Evolutionary conservation across 2,113 vertebrate species (phyloP), one percentile per base, ranked within the genome.

Genomic region (Propithecus coquereli): DNA sequence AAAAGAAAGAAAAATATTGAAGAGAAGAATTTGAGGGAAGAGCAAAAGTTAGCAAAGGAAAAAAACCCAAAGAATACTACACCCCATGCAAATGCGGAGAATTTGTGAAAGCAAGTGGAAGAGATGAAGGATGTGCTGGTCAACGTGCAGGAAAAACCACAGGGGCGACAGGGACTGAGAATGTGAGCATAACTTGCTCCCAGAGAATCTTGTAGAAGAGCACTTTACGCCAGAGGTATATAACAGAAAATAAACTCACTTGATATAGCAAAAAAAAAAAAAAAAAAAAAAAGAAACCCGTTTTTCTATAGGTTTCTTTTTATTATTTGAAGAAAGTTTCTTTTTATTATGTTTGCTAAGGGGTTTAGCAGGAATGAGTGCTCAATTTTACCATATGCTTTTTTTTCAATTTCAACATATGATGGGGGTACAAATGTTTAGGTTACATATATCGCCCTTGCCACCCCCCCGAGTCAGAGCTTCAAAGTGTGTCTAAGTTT

Each of bases 1-100:
- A 97, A 97, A 90, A 90, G 94, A 73, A 95, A 30, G 32, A 68
- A 97, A 73, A 27, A 47, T 13, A 50, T 68, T 30, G 45, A 94
- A 74, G 95, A 85, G 91, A 94, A 90, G 91, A 96, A 68, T 45
- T 25, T 34, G 47, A 95, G 10, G 8, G 47, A 30, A 27, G 2
- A 77, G 16, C 47, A 79, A 25, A 59, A 8, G 1, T 50, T 54
- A n/a, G 5, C 25, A 6, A 22, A 14, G 5, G n/a, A 50, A 18
- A 50, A 3, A 1, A 6, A 1, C 45, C 14, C 27, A 8, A 23
- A 12, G 32, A 37, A 11, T 5, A 16, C 5, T 10, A 5, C 2
- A 4, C 5, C 20, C 0, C 4, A 9, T 1, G 5, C 40, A 9
- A 2, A 32, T 4, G 23, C 0, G 3, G 93, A 57, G 12, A 5